Percentiles rank a stretch among this genome's conserved stretches.
Conservation (phyloP, 2,888 invertebrate genomes). For the Heteromurus nitidus region DNA sequence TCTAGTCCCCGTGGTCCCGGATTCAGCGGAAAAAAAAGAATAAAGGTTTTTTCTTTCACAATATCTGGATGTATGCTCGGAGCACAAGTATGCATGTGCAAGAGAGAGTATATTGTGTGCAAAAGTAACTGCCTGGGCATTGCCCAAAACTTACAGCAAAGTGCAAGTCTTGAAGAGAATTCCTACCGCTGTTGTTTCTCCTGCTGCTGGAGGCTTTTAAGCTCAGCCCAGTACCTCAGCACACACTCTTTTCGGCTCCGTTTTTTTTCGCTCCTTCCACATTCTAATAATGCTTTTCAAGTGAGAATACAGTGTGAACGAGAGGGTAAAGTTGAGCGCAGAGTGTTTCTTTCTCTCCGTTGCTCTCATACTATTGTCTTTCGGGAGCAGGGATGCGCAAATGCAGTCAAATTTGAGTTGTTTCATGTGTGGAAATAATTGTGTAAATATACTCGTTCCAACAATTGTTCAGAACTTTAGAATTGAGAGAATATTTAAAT, state of each 20-base stretch:
- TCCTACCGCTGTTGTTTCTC: background rate
- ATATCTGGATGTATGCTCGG: background rate
- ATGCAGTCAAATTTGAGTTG: no score
- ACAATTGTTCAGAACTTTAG: no score
- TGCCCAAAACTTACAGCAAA: conserved; percentile 15
- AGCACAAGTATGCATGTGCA: background rate
- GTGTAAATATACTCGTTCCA: no score
- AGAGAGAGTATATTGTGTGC: conserved; percentile 20
- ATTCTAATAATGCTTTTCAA: conserved; percentile 55
- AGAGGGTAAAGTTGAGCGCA: conserved; percentile 62
- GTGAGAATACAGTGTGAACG: conserved; percentile 60
- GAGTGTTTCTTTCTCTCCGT: conserved; percentile 59
- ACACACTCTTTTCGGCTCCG: conserved; percentile 23
- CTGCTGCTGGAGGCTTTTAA: conserved; percentile 32
- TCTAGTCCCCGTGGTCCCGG: no score
- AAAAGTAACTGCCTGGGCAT: conserved; percentile 25
- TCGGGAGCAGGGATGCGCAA: no score
- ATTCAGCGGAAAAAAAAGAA: no score
- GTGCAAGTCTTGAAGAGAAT: background rate
- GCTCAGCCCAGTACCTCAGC: conserved; percentile 52
- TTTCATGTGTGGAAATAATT: no score
- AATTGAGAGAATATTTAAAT: no score
- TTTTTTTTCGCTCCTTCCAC: conserved; percentile 49
- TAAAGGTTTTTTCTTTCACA: no score
- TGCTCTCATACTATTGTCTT: conserved; percentile 52